Conservation (phyloP, 2,888 invertebrate species). For the Unio delphinus region DNA sequence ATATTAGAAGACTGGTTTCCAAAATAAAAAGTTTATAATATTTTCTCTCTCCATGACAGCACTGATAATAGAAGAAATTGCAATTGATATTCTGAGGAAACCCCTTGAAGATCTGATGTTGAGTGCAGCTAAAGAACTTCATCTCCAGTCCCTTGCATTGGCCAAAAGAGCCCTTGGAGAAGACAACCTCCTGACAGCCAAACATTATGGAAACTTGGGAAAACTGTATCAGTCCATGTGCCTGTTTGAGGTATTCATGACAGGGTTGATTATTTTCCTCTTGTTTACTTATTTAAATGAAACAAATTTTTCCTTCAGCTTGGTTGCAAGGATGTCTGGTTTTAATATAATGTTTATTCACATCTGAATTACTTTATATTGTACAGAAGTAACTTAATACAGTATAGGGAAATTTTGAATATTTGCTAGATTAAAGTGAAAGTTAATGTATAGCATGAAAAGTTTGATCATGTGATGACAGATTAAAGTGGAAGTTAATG, state of each 20-base stretch:
- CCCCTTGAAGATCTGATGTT: conserved; percentile 77
- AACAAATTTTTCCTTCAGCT: not conserved
- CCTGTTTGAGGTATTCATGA: conserved; percentile 79
- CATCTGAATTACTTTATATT: no score
- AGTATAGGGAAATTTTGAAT: no score
- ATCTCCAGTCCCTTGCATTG: conserved; percentile 85
- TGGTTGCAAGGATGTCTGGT: not conserved
- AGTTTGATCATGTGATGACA: no score
- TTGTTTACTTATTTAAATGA: not conserved
- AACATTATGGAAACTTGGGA: conserved; percentile 95
- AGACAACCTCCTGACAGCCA: conserved; percentile 94
- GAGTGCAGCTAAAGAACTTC: conserved; percentile 85
- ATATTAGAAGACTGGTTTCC: no score
- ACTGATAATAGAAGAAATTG: conserved; percentile 92
- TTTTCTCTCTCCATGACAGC: conserved; percentile 74
- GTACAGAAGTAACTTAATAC: no score
- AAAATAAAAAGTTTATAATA: no score
- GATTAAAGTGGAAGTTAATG: no score
- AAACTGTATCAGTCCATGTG: conserved; percentile 94
- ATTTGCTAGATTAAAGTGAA: no score
- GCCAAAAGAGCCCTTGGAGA: conserved; percentile 90
- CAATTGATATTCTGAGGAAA: conserved; percentile 80
- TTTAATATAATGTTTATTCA: not conserved
- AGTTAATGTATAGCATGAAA: no score
- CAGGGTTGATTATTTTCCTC: not conserved